These are phyloP conservation scores for Microctonus hyperodae DNA, from an alignment of 2,888 invertebrate genomes.

Conservation along the genomic window DNA sequence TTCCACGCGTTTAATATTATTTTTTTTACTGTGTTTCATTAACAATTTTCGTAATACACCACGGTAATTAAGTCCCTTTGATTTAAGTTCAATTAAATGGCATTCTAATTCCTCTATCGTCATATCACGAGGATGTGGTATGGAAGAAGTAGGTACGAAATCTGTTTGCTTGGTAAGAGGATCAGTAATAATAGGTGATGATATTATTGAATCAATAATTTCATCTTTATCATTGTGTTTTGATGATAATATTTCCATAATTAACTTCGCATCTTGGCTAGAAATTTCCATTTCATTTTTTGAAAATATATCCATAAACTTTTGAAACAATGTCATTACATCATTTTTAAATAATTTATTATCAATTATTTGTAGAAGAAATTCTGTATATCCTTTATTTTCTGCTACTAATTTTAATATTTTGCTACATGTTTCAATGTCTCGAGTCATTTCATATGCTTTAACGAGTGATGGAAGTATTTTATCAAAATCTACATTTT, in stretches of 20 bases:
- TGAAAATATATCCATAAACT: constrained; percentile 43
- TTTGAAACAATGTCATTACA: constrained; percentile 50
- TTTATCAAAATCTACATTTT: constrained; percentile 65
- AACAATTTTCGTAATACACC: constrained; percentile 72
- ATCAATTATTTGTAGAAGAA: constrained; percentile 65
- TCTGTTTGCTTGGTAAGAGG: not conserved
- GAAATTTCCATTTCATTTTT: constrained; percentile 44
- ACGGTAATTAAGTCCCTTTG: constrained; percentile 72
- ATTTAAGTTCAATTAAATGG: constrained; percentile 72
- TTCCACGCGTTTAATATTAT: constrained; percentile 67
- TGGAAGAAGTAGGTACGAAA: not conserved
- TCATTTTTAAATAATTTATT: constrained; percentile 59
- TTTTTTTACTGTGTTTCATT: constrained; percentile 67
- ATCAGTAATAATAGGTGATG: not conserved
- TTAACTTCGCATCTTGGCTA: not conserved
- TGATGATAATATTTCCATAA: not conserved
- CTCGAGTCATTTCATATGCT: constrained; percentile 64
- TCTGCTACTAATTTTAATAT: constrained; percentile 64
- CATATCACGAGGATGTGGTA: constrained; percentile 67
- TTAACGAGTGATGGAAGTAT: constrained; percentile 65
- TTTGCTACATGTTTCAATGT: constrained; percentile 64
- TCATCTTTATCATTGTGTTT: not conserved
- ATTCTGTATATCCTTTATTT: constrained; percentile 68
- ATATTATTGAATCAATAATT: not conserved
- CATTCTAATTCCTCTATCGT: constrained; percentile 69